Percentiles rank a stretch among this genome's conserved stretches.
Evolutionary conservation across 2,888 invertebrate species (phyloP).

Genomic region (Machimus rusticus): DNA sequence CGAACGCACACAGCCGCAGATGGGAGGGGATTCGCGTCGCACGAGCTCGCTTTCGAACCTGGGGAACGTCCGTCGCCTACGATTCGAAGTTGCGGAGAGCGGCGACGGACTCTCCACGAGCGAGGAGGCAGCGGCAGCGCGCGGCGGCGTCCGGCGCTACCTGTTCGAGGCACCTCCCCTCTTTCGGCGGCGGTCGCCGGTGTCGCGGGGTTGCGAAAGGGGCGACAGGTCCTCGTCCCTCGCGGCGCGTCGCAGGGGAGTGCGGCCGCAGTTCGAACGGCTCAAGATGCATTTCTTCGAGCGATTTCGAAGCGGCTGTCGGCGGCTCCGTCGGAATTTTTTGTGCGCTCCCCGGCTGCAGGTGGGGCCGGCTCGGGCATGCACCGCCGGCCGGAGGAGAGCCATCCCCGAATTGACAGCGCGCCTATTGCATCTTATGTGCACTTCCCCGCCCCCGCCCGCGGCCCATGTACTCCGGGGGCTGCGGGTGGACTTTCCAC

Average conservation of each 20-base stretch:
- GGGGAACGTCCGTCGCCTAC: not conserved
- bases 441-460: not conserved
- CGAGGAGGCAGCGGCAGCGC: not conserved
- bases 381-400: not conserved
- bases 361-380: conserved; percentile 19
- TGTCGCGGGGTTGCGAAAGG: not conserved
- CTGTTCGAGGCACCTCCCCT: conserved; percentile 24
- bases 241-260: not conserved
- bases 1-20: not conserved
- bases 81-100: not conserved
- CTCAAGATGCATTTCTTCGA: not conserved
- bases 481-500: not conserved
- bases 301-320: not conserved
- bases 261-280: not conserved
- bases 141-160: not conserved
- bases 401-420: conserved; percentile 26
- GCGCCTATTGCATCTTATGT: conserved; percentile 32
- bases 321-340: not conserved
- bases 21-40: conserved; percentile 19
- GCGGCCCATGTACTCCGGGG: not conserved
- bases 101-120: not conserved
- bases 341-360: not conserved
- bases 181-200: not conserved
- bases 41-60: not conserved
- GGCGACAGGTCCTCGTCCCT: not conserved